These are phyloP conservation scores for Drusus annulatus DNA, from an alignment of 1,140 invertebrate genomes.

Conservation along the genomic window DNA sequence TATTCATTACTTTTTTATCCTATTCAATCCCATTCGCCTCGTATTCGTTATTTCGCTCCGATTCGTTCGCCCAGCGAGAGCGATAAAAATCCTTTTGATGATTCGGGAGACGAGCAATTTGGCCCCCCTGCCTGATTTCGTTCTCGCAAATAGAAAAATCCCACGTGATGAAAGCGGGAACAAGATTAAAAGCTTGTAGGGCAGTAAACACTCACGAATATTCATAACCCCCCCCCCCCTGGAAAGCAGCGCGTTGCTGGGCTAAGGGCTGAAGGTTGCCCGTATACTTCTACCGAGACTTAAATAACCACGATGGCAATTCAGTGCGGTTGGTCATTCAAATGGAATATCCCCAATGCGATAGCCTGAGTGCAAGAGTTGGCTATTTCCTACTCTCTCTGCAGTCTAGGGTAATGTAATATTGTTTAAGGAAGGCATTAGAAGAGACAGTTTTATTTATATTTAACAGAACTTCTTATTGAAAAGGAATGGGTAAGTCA, in stretches of 20 bases:
- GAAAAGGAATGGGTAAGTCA: too few species aligned
- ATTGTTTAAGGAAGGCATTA: too few species aligned
- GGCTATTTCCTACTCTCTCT: too few species aligned
- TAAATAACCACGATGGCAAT: too few species aligned
- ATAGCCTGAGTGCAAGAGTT: too few species aligned
- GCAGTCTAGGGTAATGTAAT: too few species aligned
- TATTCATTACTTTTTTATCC: not conserved
- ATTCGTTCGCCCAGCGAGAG: not conserved
- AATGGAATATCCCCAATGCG: too few species aligned
- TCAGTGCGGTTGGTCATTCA: too few species aligned
- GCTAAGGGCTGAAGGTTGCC: too few species aligned
- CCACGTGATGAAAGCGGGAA: conserved; percentile 47
- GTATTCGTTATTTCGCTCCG: not conserved
- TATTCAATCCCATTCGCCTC: not conserved
- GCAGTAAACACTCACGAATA: conserved; percentile 52
- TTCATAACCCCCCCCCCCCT: conserved; percentile 16
- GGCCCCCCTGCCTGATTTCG: not conserved
- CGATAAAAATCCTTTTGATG: not conserved
- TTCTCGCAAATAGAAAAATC: conserved; percentile 38
- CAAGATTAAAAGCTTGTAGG: conserved; percentile 56
- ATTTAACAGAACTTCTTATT: too few species aligned
- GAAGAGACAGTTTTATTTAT: too few species aligned
- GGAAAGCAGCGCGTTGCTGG: not conserved
- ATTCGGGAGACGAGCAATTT: conserved; percentile 24
- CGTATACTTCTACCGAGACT: too few species aligned